These are phyloP conservation scores for Apodemia duryi DNA, from an alignment of 2,888 invertebrate species.

Conservation along the genomic window DNA sequence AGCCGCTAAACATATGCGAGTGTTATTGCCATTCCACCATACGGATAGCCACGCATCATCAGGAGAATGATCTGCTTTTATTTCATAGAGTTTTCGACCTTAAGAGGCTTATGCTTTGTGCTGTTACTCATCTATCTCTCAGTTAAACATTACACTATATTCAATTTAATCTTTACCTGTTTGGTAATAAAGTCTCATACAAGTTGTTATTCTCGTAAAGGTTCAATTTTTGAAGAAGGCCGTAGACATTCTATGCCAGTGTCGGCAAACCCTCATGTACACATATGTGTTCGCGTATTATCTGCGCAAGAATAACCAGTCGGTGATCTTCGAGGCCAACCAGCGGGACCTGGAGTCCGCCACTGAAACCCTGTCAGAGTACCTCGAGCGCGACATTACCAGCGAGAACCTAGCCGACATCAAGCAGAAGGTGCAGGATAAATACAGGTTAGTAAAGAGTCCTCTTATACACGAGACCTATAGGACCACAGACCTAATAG, in stretches of 20 bases:
- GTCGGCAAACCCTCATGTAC: conserved; percentile 98
- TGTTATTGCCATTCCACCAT: no score
- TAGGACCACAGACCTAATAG: no score
- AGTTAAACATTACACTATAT: no score
- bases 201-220: conserved; percentile 51
- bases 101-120: no score
- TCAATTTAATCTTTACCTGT: no score
- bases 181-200: background rate
- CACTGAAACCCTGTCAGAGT: conserved; percentile 97
- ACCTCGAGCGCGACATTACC: conserved; percentile 98
- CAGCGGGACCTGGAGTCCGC: conserved; percentile 98
- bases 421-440: conserved; percentile 99
- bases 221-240: conserved; percentile 99
- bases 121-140: no score
- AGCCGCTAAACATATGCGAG: no score
- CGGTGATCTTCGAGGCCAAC: conserved; percentile 99
- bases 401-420: conserved; percentile 97
- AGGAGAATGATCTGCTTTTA: no score
- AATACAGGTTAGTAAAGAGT: conserved; percentile 87
- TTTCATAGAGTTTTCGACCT: no score
- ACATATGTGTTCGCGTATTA: conserved; percentile 99
- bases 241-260: conserved; percentile 97
- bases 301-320: conserved; percentile 98
- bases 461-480: background rate
- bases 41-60: no score